Conservation (phyloP, 2,797 vertebrate genomes). For the Siniperca undulata region DNA sequence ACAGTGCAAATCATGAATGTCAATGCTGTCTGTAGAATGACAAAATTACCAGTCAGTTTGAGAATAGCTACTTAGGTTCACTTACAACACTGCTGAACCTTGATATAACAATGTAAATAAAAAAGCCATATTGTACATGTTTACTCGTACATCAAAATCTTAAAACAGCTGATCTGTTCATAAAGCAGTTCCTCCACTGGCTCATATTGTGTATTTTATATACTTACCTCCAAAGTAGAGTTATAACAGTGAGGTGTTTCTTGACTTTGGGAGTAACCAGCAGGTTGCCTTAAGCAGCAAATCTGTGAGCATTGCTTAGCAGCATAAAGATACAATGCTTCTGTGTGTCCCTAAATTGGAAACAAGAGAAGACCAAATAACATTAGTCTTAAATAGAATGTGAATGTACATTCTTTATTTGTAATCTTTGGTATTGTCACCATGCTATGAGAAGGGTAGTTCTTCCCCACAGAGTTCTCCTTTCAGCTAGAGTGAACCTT, state of each 20-base stretch:
- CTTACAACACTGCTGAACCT: neutral
- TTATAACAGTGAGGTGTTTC: neutral
- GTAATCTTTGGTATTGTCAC: slow-evolving; percentile 1
- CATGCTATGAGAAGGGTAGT: neutral
- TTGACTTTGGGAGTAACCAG: neutral
- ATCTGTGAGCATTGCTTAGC: neutral
- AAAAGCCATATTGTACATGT: neutral
- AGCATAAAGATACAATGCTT: neutral
- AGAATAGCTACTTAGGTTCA: neutral
- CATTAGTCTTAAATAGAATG: neutral
- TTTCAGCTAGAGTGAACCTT: neutral
- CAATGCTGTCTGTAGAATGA: neutral
- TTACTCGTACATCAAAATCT: neutral
- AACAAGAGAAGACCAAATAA: slow-evolving; percentile 1
- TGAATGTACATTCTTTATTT: neutral
- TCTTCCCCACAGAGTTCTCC: neutral
- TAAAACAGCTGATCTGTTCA: neutral
- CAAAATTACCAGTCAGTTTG: neutral
- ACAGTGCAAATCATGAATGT: neutral
- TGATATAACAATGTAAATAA: neutral
- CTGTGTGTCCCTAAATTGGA: slow-evolving; percentile 1
- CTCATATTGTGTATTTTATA: neutral
- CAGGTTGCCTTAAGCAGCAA: neutral
- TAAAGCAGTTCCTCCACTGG: neutral
- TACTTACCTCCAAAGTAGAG: neutral